These are phyloP conservation scores for Hypomecis punctinalis DNA, from an alignment of 2,888 invertebrate species.

Conservation along the genomic window DNA sequence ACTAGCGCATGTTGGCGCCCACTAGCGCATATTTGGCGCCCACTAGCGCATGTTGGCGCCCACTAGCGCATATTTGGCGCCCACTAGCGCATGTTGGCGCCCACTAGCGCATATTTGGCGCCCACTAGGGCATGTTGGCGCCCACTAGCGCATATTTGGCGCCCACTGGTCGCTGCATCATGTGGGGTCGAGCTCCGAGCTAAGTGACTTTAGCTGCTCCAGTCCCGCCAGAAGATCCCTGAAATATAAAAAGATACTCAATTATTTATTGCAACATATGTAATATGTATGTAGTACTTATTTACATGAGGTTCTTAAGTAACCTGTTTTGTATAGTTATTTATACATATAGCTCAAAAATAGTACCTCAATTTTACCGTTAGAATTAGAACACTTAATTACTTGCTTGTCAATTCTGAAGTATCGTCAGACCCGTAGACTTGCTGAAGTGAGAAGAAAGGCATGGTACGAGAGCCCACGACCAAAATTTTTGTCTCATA, in stretches of 20 bases:
- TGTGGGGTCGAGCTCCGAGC: conserved; percentile 71
- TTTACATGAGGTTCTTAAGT: too few relatives aligned
- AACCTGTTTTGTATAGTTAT: too few relatives aligned
- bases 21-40: not conserved
- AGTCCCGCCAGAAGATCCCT: conserved; percentile 76
- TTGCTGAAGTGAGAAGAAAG: too few relatives aligned
- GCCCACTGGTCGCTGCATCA: conserved; percentile 53
- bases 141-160: conserved; percentile 3
- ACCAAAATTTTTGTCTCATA: too few relatives aligned
- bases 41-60: not conserved
- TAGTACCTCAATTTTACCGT: too few relatives aligned
- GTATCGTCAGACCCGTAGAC: too few relatives aligned
- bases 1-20: not conserved
- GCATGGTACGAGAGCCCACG: too few relatives aligned
- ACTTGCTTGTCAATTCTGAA: too few relatives aligned
- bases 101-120: not conserved
- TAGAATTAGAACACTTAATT: too few relatives aligned
- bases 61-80: not conserved
- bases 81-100: not conserved
- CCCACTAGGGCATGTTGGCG: not conserved
- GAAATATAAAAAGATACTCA: conserved; percentile 40
- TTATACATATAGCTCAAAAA: too few relatives aligned
- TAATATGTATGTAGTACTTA: too few relatives aligned
- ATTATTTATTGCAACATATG: too few relatives aligned
- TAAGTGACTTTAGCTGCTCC: conserved; percentile 69